Conservation (phyloP, 2,888 invertebrate species). For the Tupiocoris notatus region DNA sequence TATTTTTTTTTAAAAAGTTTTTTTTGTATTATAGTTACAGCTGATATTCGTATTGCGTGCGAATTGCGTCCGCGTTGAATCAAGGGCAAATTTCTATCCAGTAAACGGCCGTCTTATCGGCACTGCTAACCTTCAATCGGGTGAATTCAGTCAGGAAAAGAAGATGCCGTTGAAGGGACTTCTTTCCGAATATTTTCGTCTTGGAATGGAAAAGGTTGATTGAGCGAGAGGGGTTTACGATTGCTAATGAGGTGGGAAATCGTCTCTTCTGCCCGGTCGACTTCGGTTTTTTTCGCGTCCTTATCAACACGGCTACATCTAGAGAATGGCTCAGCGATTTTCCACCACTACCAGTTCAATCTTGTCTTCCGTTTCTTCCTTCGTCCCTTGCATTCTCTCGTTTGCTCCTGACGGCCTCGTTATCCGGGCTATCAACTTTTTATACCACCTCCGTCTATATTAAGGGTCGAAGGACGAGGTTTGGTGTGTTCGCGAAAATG, state of each 20-base stretch:
- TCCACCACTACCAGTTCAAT: not conserved
- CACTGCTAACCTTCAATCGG: not conserved
- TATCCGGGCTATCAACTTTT: not conserved
- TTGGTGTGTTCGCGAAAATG: not conserved
- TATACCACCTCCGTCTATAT: not conserved
- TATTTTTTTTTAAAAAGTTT: too few species aligned
- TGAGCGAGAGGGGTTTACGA: slow-evolving; percentile 8
- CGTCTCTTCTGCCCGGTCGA: not conserved
- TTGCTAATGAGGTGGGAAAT: slow-evolving; percentile 36
- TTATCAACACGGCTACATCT: not conserved
- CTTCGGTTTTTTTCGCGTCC: not conserved
- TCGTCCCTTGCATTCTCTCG: too few species aligned
- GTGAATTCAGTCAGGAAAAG: not conserved
- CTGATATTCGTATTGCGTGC: too few species aligned
- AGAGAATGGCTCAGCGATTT: not conserved
- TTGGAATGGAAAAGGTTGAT: not conserved
- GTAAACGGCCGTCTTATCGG: too few species aligned
- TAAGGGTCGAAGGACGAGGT: not conserved
- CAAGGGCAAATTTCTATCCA: too few species aligned
- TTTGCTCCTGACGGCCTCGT: not conserved
- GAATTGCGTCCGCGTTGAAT: too few species aligned
- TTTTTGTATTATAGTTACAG: too few species aligned
- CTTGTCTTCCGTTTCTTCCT: not conserved
- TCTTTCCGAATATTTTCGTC: not conserved
- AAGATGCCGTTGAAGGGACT: not conserved